A percentile compares a stretch with the other conserved stretches of the same genome.
Evolutionary conservation across 2,797 vertebrate species (phyloP).

Genomic region (Crocidura indochinensis): DNA sequence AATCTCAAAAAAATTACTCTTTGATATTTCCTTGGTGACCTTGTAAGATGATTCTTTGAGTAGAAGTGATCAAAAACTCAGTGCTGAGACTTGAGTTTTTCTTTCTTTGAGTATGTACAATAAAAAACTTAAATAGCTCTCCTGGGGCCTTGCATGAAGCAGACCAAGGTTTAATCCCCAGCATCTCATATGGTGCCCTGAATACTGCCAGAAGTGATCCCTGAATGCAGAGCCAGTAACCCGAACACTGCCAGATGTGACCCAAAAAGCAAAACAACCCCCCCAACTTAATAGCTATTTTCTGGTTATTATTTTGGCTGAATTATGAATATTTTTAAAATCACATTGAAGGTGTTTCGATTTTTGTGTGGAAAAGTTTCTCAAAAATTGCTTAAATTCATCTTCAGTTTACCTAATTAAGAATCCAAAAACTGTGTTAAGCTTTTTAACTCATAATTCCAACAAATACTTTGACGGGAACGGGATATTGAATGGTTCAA

Average conservation of each 20-base stretch:
- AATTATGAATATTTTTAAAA: background rate
- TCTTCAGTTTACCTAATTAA: background rate
- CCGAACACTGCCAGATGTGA: no score
- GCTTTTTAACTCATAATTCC: slow-evolving; percentile 30
- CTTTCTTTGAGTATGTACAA: background rate
- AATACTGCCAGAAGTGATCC: no score
- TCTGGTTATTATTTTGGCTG: slow-evolving; percentile 57
- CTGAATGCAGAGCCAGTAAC: no score
- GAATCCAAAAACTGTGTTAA: slow-evolving; percentile 15
- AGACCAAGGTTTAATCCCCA: no score
- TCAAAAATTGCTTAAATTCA: slow-evolving; percentile 46
- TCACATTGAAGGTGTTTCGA: background rate
- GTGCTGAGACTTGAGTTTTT: background rate
- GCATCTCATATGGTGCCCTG: no score
- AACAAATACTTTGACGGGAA: slow-evolving; percentile 8
- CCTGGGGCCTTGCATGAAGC: background rate
- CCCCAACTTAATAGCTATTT: no score
- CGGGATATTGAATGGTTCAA: slow-evolving; percentile 4
- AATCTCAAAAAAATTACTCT: slow-evolving; percentile 52
- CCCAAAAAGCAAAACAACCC: no score
- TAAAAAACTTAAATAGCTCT: slow-evolving; percentile 35
- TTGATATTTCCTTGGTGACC: slow-evolving; percentile 32
- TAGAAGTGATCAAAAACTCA: slow-evolving; percentile 35
- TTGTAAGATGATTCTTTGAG: slow-evolving; percentile 14
- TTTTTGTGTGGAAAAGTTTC: slow-evolving; percentile 43